Base-by-base conservation (phyloP, 2,113 vertebrate species). In the Tylochromis polylepis region DNA sequence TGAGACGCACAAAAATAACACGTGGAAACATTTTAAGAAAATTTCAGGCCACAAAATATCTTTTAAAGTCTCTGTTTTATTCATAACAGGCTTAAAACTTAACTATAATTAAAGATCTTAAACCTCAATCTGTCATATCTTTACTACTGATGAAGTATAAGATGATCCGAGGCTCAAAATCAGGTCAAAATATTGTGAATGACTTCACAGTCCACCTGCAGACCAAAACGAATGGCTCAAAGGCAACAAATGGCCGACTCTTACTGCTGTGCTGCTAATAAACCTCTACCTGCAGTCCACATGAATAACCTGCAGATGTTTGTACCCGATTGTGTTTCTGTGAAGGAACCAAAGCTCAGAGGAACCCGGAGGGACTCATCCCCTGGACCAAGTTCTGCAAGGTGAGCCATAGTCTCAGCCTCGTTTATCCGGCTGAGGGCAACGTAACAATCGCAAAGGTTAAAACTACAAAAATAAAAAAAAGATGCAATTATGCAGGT, bases 311-410 rank as follows among this genome's bases (percentile, higher is more conserved):
- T 70, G 51, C 29, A 79, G 51, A 57, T 24, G 16, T 20, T 24
- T 38, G 53, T 38, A 38, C 34, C 46, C n/a, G 27, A 0, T 31
- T 51, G 18, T 87, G 24, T 92, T 80, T 87, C 20, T 82, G 27
- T 72, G 31, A 86, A 99, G 99, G 98, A 79, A 83, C 95, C 36
- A 97, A 92, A 3, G 96, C 95, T 75, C 89, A 96, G 85, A 90
- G 94, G 82, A 92, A 96, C 91, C 96, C 96, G 0, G 98, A 99
- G 1, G 97, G 97, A 75, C 96, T 96, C 2, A 98, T 99, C 91
- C 98, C 97, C 2, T 99, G 99, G 99, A 97, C 95, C 6, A 97
- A 96, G 91, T 99, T 99, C 93, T 99, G 99, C 94, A 99, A 99
- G 98, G 99, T 99, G 92, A 70, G 94, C 59, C 16, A 41, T 22